These are phyloP conservation scores for Dasysyrphus tricinctus DNA, from an alignment of 2,888 invertebrate species.

Conservation along the genomic window DNA sequence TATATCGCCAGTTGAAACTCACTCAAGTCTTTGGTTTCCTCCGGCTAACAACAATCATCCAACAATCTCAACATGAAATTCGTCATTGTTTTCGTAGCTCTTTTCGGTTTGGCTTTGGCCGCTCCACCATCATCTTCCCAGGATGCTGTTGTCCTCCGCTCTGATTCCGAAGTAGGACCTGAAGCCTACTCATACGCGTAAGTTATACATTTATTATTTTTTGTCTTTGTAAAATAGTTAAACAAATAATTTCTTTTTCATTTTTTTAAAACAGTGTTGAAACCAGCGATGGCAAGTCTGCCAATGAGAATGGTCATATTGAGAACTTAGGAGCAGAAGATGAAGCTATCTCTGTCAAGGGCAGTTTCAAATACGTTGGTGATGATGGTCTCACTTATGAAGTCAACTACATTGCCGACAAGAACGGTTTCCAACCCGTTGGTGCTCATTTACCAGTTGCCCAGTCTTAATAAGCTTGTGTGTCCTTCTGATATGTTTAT, in stretches of 20 bases:
- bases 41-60: conserved; percentile 52
- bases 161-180: conserved; percentile 84
- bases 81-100: conserved; percentile 78
- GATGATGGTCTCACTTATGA: conserved; percentile 85
- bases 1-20: conserved; percentile 18
- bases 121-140: conserved; percentile 79
- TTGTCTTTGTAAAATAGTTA: background rate
- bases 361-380: conserved; percentile 84
- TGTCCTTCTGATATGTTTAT: conserved; percentile 30
- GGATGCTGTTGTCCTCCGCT: conserved; percentile 86
- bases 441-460: conserved; percentile 80
- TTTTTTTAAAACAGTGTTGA: too few species aligned
- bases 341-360: conserved; percentile 83
- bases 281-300: conserved; percentile 85
- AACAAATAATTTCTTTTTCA: too few species aligned
- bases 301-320: conserved; percentile 84
- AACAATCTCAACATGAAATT: conserved; percentile 78
- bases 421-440: conserved; percentile 80
- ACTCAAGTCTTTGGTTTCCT: conserved; percentile 71
- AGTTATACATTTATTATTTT: conserved; percentile 22
- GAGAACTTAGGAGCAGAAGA: conserved; percentile 84
- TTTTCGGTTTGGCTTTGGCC: conserved; percentile 79
- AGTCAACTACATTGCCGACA: conserved; percentile 80
- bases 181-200: conserved; percentile 63
- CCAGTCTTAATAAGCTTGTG: background rate